Conservation (phyloP, 1,140 invertebrate species). For the Heterodera carotae region DNA sequence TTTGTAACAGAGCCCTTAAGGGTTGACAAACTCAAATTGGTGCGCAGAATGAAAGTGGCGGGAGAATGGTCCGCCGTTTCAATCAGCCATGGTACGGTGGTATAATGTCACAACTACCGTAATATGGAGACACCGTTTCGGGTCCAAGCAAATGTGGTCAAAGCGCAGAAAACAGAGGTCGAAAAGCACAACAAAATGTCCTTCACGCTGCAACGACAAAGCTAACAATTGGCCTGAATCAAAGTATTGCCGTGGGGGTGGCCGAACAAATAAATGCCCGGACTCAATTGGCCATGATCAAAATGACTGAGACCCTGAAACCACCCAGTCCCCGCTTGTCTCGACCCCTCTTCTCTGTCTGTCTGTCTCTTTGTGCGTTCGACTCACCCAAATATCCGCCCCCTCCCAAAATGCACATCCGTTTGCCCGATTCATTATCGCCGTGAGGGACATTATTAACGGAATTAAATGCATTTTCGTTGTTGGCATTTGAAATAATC, state of each 20-base stretch:
- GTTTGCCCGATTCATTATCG: slow-evolving; percentile 2
- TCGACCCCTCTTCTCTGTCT: no score
- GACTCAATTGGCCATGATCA: neutral
- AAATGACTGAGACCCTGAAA: neutral
- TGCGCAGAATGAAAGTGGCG: no score
- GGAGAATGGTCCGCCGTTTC: slow-evolving; percentile 12
- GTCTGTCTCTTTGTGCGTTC: no score
- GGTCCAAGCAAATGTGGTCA: slow-evolving; percentile 42
- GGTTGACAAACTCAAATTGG: no score
- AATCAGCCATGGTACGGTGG: neutral
- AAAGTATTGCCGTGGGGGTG: neutral
- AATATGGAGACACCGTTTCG: slow-evolving; percentile 21
- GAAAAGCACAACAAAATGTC: slow-evolving; percentile 51
- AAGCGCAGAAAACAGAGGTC: slow-evolving; percentile 44
- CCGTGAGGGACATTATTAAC: neutral
- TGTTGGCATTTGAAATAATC: neutral
- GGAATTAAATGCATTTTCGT: neutral
- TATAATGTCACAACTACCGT: neutral
- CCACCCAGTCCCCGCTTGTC: no score
- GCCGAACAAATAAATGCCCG: slow-evolving; percentile 3
- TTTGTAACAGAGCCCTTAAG: slow-evolving; percentile 46
- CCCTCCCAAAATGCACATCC: slow-evolving; percentile 52
- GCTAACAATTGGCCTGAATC: slow-evolving; percentile 44
- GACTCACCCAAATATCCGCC: slow-evolving; percentile 46
- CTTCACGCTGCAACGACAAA: slow-evolving; percentile 42